Conservation (phyloP, 2,113 vertebrate genomes). For the Rhabdornis inornatus region DNA sequence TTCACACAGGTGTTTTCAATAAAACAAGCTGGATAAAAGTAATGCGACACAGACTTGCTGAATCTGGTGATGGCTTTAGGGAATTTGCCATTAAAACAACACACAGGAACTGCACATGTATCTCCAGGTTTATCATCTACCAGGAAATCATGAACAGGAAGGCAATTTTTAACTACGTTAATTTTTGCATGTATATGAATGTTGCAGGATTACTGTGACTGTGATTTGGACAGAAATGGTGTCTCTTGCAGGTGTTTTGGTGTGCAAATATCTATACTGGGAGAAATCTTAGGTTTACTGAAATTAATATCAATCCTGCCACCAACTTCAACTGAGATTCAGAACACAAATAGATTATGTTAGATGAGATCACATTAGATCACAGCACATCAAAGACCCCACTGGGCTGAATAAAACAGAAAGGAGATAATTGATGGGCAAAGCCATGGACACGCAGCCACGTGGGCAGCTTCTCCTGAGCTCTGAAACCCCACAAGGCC, state of each 20-base stretch:
- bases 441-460: accelerated
- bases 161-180: neutral
- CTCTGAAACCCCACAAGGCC: neutral
- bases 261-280: accelerated
- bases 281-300: neutral
- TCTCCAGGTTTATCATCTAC: neutral
- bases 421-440: neutral
- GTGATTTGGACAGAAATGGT: neutral
- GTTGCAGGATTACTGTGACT: neutral
- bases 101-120: accelerated
- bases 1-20: slow-evolving; percentile 36
- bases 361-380: neutral
- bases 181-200: neutral
- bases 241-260: neutral
- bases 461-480: accelerated
- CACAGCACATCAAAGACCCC: neutral
- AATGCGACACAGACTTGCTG: slow-evolving; percentile 13
- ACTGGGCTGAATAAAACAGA: neutral
- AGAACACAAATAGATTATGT: neutral
- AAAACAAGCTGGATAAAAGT: neutral
- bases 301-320: neutral
- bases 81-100: slow-evolving; percentile 10
- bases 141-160: neutral
- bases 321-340: neutral
- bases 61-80: neutral